Conservation (phyloP, 2,888 invertebrate genomes). For the Keiferia lycopersicella region DNA sequence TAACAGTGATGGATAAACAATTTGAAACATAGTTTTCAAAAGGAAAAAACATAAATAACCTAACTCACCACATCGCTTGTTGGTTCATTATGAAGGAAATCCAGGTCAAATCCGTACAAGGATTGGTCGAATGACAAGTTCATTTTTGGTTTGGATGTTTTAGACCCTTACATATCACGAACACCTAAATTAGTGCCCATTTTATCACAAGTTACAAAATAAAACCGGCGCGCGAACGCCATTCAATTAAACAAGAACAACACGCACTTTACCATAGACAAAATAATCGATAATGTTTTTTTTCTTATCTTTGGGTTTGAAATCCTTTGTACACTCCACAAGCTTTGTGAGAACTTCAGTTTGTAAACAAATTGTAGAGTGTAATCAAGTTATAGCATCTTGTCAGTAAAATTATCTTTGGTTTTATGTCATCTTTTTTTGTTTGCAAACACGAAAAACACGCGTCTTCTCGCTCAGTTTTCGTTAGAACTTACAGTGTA, state of each 20-base stretch:
- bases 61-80: slow-evolving; percentile 53
- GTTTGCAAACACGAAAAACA: slow-evolving; percentile 8
- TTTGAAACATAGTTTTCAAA: neutral
- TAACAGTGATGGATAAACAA: neutral
- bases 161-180: neutral
- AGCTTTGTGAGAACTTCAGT: too few relatives aligned
- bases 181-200: neutral
- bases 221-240: slow-evolving; percentile 35
- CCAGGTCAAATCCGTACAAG: slow-evolving; percentile 58
- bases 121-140: slow-evolving; percentile 43
- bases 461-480: neutral
- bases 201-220: slow-evolving; percentile 2
- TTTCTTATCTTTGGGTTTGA: neutral
- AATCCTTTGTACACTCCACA: too few relatives aligned
- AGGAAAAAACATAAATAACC: slow-evolving; percentile 39
- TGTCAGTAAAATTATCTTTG: neutral
- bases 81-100: slow-evolving; percentile 50
- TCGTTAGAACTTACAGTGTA: neutral
- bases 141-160: slow-evolving; percentile 36
- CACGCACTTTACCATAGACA: slow-evolving; percentile 7
- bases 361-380: neutral
- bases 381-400: neutral
- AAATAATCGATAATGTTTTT: neutral
- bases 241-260: too few relatives aligned
- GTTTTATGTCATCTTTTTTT: neutral